phyloP scores from a whole-genome alignment of 2,113 vertebrate species.

The Catharus bicknelli region DNA sequence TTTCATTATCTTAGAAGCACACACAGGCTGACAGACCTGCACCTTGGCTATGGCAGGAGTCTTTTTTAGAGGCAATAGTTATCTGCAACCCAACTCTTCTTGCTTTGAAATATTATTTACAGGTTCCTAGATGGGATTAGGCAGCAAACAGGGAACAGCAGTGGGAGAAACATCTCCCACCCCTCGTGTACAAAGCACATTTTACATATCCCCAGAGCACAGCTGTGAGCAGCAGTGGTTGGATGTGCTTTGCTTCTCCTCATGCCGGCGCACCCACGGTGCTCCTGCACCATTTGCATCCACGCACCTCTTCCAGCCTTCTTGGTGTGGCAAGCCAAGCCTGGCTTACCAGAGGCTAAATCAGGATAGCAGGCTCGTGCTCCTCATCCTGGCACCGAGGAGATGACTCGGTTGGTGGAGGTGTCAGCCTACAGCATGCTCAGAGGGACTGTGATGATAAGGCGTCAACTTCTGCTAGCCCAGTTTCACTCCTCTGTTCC shows the following conservation, averaged over 20 bases:
- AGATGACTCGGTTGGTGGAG: conserved; percentile 66
- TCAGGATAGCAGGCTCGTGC: conserved; percentile 57
- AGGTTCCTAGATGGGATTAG: background rate
- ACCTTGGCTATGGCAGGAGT: background rate
- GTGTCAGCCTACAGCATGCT: conserved; percentile 68
- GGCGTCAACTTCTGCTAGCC: conserved; percentile 68
- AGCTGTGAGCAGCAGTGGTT: conserved; percentile 4
- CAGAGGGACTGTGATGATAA: conserved; percentile 67
- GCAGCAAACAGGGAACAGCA: background rate
- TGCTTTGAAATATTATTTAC: background rate
- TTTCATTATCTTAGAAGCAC: background rate
- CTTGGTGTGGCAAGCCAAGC: background rate
- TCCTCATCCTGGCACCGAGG: conserved; percentile 49
- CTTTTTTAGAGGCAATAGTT: background rate
- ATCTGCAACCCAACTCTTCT: background rate
- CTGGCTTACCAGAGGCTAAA: conserved; percentile 35
- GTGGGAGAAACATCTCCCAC: background rate
- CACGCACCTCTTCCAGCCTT: background rate
- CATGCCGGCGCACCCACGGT: background rate
- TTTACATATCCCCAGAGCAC: background rate
- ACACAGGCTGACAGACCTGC: background rate
- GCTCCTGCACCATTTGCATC: background rate
- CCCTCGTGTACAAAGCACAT: background rate
- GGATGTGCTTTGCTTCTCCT: background rate
- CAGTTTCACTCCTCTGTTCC: conserved; percentile 69